A percentile compares a stretch with the other conserved stretches of the same genome.
These are phyloP conservation scores for Cydia strobilella DNA, from an alignment of 1,140 invertebrate genomes.

Conservation along the genomic window DNA sequence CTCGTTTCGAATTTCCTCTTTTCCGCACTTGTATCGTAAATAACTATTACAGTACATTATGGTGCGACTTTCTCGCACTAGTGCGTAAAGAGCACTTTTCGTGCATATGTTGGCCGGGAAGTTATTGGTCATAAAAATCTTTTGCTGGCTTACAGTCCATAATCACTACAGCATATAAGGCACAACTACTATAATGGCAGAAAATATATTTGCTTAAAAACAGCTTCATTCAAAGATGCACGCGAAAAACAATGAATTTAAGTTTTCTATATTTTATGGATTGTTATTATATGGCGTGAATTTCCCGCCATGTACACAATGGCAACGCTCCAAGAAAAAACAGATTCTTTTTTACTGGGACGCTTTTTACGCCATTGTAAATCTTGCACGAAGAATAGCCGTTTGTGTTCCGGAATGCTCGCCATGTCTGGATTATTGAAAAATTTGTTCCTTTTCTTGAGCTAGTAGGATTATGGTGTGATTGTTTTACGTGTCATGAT, in stretches of 20 bases:
- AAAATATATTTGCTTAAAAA: too few species aligned
- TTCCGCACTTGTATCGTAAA: too few species aligned
- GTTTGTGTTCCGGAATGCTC: conserved; percentile 35
- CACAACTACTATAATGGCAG: too few species aligned
- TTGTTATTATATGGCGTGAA: conserved; percentile 22
- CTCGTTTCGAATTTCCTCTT: too few species aligned
- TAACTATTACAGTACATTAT: too few species aligned
- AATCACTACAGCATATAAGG: too few species aligned
- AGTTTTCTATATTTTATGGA: not conserved
- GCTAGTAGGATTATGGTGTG: not conserved
- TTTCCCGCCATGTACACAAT: conserved; percentile 32
- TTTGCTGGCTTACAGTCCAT: too few species aligned
- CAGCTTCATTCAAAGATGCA: too few species aligned
- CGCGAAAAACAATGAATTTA: not conserved
- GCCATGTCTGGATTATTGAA: conserved; percentile 35
- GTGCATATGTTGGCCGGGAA: too few species aligned
- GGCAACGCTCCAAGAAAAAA: conserved; percentile 38
- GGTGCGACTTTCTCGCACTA: too few species aligned
- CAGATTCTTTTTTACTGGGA: conserved; percentile 32
- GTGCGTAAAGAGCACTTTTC: too few species aligned
- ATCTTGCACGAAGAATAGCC: conserved; percentile 37
- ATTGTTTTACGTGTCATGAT: not conserved
- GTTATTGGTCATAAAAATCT: too few species aligned
- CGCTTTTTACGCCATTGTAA: conserved; percentile 37
- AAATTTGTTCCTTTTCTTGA: conserved; percentile 22